Evolutionary conservation across 2,797 vertebrate species (phyloP), one percentile per base, ranked within the genome.

Genomic region (Paguma larvata): DNA sequence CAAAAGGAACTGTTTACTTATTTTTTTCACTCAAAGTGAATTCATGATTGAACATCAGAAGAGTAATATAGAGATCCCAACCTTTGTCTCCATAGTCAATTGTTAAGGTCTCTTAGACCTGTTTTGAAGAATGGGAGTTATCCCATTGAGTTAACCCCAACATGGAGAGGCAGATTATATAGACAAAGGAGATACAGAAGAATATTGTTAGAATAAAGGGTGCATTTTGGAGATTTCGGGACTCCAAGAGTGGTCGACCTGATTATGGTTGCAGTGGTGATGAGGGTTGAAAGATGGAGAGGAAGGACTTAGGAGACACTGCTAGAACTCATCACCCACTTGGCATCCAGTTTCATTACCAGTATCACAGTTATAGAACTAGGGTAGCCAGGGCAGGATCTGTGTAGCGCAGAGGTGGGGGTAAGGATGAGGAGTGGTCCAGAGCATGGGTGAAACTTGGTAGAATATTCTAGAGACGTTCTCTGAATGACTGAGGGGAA

Each of bases 11-110:
- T 65, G 27, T 65, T 85, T 9, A 32, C 68, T 30, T 90, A 12
- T 89, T 63, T 90, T 87, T 87, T 88, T 87, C 41, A 91, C 67
- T 75, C 12, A 84, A 65, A 77, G 80, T 6, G 85, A 91, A 46
- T 85, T n/a, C 18, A 65, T 7, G 80, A 53, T n/a, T 44, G 10
- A 95, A 38, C 19, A 34, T 16, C 56, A 9, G 8, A 27, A 70
- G 48, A 84, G 2, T 3, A 83, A 21, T 46, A 15, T 8, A 44
- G 32, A 92, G 3, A 48, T 62, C 13, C 14, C 46, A 1, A 34
- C 23, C 62, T 59, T 77, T 59, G 51, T 51, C n/a, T 56, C 62
- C 25, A 59, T 0, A 21, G 19, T 65, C 18, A n/a, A 30, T 77
- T 56, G 65, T 38, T 85, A 30, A 44, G 4, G 1, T 30, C 21